A percentile compares a stretch with the other conserved stretches of the same genome.
Evolutionary conservation across 2,888 invertebrate genomes (phyloP).

Genomic region (Cataglyphis albicans): DNA sequence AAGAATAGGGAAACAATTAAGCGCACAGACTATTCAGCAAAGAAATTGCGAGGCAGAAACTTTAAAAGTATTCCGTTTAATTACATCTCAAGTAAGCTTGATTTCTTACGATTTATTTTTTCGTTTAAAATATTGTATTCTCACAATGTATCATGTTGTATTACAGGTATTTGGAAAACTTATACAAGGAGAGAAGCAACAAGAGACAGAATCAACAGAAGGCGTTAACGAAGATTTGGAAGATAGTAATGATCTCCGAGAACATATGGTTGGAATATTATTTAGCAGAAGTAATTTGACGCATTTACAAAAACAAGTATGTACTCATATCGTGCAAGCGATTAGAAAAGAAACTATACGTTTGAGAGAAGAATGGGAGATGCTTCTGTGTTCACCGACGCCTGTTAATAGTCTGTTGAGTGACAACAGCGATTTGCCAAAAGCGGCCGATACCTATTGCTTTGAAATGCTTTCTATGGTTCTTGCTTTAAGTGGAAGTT

Average conservation of each 20-base stretch:
- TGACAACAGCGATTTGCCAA: slow-evolving; percentile 86
- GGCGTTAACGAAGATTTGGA: slow-evolving; percentile 84
- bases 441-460: slow-evolving; percentile 95
- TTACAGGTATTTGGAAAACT: slow-evolving; percentile 95
- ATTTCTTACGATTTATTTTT: neutral
- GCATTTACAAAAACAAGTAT: slow-evolving; percentile 95
- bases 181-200: slow-evolving; percentile 90
- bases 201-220: slow-evolving; percentile 81
- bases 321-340: slow-evolving; percentile 94
- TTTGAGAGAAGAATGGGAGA: slow-evolving; percentile 97
- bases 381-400: slow-evolving; percentile 87
- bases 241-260: slow-evolving; percentile 92
- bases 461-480: slow-evolving; percentile 99
- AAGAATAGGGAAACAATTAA: slow-evolving; percentile 87
- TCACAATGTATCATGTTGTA: neutral
- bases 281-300: slow-evolving; percentile 97
- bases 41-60: slow-evolving; percentile 96
- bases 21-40: slow-evolving; percentile 91
- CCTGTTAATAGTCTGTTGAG: slow-evolving; percentile 84
- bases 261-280: slow-evolving; percentile 98
- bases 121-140: neutral
- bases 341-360: slow-evolving; percentile 95
- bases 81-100: slow-evolving; percentile 93
- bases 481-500: slow-evolving; percentile 96
- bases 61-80: slow-evolving; percentile 95